Evolutionary conservation across 1,140 invertebrate species (phyloP), one percentile per base, ranked within the genome.

Genomic region (Manduca sexta): DNA sequence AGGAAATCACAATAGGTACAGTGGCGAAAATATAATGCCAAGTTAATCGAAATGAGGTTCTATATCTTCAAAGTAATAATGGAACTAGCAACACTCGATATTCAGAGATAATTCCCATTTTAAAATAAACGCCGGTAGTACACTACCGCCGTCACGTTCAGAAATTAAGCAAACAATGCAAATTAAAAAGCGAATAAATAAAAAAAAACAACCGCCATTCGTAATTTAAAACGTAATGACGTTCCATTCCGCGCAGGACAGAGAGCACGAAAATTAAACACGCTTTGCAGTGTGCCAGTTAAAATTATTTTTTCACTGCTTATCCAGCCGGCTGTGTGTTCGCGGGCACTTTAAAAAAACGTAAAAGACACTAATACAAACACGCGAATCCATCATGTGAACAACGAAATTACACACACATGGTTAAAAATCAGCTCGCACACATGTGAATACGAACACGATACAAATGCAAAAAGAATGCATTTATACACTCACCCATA

Each of bases 161-260:
- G 42, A 40, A 49, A 61, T 56, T 56, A 50, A 61, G 37, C 69
- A 75, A 77, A 72, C 68, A 77, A 69, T 71, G 50, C 56, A 68
- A 67, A 77, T 73, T 77, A 73, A 79, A 73, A 64, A 56, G 45
- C 45, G 63, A 67, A 74, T 63, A 74, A 72, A 72, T 65, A 70
- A 74, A 76, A 72, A 69, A 70, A 71, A 70, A 72, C 67, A 43
- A 64, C 62, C 64, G 63, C 60, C 71, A 69, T 74, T 74, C 69
- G 81, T 81, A 84, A 84, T 84, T 84, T 82, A 82, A 84, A 84
- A 82, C 74, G 75, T 84, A 84, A 84, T 83, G 81, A 81, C 77
- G 78, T 80, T 76, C 80, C 78, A 75, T 84, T 82, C 74, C 72
- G 70, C 69, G 65, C 71, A 62, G 75, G 74, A 80, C 74, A 73